Percentiles rank a stretch among this genome's conserved stretches.
Evolutionary conservation across 1,140 invertebrate species (phyloP).

Genomic region (Dendrolimus kikuchii): DNA sequence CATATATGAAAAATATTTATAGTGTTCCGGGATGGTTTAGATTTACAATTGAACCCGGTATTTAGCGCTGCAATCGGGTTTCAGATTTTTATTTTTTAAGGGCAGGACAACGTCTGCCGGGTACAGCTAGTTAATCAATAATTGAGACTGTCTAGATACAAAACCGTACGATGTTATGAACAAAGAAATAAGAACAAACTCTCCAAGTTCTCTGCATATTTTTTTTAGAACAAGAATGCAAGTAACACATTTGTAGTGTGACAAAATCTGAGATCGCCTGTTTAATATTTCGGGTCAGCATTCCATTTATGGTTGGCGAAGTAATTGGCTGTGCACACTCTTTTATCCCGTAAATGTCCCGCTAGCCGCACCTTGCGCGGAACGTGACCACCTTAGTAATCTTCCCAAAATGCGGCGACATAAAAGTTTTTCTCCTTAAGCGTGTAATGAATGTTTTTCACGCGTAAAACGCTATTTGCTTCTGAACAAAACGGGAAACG

Average conservation of each 20-base stretch:
- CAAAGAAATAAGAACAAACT: no score
- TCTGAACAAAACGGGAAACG: background rate
- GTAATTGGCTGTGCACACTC: conserved; percentile 14
- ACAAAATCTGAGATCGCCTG: conserved; percentile 2
- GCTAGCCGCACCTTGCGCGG: background rate
- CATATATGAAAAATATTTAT: no score
- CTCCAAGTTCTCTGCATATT: no score
- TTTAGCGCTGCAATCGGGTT: no score
- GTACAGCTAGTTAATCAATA: no score
- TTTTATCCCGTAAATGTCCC: conserved; percentile 9
- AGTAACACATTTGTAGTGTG: conserved; percentile 1
- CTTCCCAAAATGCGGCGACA: conserved; percentile 1
- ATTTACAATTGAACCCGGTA: no score
- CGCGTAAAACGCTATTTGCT: conserved; percentile 3
- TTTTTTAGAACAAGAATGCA: conserved; percentile 5
- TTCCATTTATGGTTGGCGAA: conserved; percentile 12
- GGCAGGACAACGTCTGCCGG: no score
- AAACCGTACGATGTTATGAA: no score
- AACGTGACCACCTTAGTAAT: conserved; percentile 7
- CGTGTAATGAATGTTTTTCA: conserved; percentile 10
- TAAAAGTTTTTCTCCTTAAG: conserved; percentile 3
- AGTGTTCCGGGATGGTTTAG: no score
- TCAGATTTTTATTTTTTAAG: no score
- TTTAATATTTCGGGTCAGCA: conserved; percentile 7
- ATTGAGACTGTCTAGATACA: no score